phyloP scores from a whole-genome alignment of 2,888 invertebrate species.

The Calliopum simillimum region DNA sequence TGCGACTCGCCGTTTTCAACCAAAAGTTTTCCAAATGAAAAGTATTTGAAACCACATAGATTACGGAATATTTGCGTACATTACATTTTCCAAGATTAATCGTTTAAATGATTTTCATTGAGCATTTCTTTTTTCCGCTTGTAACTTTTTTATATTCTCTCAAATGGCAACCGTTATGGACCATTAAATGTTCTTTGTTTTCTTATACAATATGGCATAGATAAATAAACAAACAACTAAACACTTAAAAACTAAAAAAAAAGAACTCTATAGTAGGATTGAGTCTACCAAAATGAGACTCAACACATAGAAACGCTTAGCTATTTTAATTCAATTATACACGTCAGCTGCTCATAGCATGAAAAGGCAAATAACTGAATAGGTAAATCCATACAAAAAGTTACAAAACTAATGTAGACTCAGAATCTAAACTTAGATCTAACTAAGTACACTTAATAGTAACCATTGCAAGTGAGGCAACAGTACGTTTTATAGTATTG shows the following conservation, averaged over 20 bases:
- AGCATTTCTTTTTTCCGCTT: background rate
- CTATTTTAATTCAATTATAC: slow-evolving; percentile 10
- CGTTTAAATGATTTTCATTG: no score
- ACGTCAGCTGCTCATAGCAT: background rate
- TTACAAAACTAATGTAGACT: background rate
- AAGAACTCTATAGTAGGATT: background rate
- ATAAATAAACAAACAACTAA: background rate
- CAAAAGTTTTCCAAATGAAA: no score
- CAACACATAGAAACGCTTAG: background rate
- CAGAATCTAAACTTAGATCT: background rate
- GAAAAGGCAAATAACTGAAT: background rate
- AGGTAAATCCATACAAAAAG: background rate
- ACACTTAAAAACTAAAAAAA: background rate
- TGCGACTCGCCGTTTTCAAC: no score
- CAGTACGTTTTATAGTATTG: slow-evolving; percentile 86
- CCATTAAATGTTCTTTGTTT: background rate
- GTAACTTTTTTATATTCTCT: background rate
- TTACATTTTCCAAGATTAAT: no score
- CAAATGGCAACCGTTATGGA: background rate
- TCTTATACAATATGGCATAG: background rate
- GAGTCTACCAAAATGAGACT: background rate
- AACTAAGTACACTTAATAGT: slow-evolving; percentile 39
- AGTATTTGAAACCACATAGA: no score
- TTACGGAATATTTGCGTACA: no score
- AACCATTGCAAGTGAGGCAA: slow-evolving; percentile 74